Evolutionary conservation across 2,888 invertebrate species (phyloP), one percentile per base, ranked within the genome.

Genomic region (Sycophila texana): DNA sequence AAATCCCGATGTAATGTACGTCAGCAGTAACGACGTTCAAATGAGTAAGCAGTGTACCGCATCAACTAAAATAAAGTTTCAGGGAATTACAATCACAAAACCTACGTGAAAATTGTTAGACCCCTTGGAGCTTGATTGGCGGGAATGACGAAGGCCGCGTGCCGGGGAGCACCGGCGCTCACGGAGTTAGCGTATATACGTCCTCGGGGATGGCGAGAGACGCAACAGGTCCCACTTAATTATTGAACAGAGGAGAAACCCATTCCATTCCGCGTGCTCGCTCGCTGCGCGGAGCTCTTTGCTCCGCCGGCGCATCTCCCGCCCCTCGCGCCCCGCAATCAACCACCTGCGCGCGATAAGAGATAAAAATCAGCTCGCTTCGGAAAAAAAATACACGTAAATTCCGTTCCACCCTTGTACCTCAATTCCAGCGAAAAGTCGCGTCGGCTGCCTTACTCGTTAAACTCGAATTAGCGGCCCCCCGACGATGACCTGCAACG

Each of bases 171-270:
- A 55, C 14, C 49, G 55, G 30, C 26, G 39, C 47, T 20, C 49
- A n/a, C 16, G 73, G 5, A 14, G 51, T 10, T 1, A 14, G 51
- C n/a, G 14, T 51, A 51, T 51, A 51, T 51, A 16, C 51, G 14
- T n/a, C n/a, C 53, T 53, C 53, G 83, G 83, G 82, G 85, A 80
- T 82, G 83, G 84, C 81, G 86, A 83, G 87, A 87, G 87, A 86
- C 86, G 89, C 89, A 89, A 89, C 89, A 89, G 89, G 89, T 89
- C 85, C 87, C 87, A 89, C 89, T 89, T 89, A 89, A 89, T 89
- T 89, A 89, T 89, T 89, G 89, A 89, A 88, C 86, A 88, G 86
- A 86, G 78, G 18, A 85, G 84, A 86, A 74, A 75, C 58, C 73
- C 68, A 68, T 80, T 76, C 72, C 76, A 57, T 76, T 72, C 66